phyloP scores from a whole-genome alignment of 2,888 invertebrate species.

The Sipunculus nudus region DNA sequence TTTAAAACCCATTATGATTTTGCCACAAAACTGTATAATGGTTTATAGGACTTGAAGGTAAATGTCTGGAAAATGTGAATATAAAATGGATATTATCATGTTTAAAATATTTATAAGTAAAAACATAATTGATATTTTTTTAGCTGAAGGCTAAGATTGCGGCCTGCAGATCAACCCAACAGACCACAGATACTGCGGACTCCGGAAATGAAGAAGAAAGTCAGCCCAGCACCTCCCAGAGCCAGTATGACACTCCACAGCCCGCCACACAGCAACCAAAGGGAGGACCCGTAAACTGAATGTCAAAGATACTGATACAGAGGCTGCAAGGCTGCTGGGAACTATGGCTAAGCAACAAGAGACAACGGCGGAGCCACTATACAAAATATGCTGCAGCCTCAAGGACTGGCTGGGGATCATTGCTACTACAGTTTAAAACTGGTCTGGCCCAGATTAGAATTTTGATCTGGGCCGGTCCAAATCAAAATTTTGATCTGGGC shows the following conservation, averaged over 20 bases:
- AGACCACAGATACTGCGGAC: neutral
- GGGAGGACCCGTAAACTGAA: neutral
- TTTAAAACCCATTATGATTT: too few relatives aligned
- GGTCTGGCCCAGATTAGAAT: too few relatives aligned
- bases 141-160: neutral
- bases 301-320: neutral
- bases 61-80: too few relatives aligned
- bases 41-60: too few relatives aligned
- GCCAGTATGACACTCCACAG: neutral
- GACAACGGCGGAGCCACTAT: neutral
- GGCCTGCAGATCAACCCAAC: neutral
- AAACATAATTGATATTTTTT: neutral
- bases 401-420: too few relatives aligned
- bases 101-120: neutral
- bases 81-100: too few relatives aligned
- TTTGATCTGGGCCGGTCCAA: too few relatives aligned
- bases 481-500: too few relatives aligned
- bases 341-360: neutral
- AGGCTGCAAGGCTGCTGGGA: neutral
- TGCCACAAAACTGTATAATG: too few relatives aligned
- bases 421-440: too few relatives aligned
- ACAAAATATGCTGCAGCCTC: neutral
- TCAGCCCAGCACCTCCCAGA: neutral
- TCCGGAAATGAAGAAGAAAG: neutral
- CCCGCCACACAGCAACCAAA: too few relatives aligned